These are phyloP conservation scores for Drosophila busckii DNA, from an alignment of 1,140 invertebrate species.

Conservation along the genomic window DNA sequence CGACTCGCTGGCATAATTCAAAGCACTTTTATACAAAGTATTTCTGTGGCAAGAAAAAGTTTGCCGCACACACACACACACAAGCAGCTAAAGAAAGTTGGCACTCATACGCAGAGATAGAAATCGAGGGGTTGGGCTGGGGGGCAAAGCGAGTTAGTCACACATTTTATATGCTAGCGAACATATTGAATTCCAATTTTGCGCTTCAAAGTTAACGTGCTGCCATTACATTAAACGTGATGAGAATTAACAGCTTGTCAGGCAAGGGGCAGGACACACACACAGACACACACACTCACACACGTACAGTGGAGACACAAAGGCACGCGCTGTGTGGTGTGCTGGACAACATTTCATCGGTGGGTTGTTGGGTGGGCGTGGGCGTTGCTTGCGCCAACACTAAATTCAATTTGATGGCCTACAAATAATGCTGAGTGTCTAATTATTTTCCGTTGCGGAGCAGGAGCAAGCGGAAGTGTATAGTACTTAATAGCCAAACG, in stretches of 20 bases:
- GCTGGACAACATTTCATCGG: constrained; percentile 14
- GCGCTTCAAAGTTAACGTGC: constrained; percentile 71
- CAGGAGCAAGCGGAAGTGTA: not conserved
- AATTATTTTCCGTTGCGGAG: constrained; percentile 59
- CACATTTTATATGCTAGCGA: constrained; percentile 57
- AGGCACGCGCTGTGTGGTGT: constrained; percentile 7
- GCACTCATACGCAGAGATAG: not conserved
- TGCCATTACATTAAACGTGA: constrained; percentile 74
- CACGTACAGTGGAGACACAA: constrained; percentile 10
- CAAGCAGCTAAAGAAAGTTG: not conserved
- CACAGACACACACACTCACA: constrained; percentile 1
- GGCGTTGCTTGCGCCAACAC: constrained; percentile 50
- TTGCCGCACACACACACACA: constrained; percentile 27
- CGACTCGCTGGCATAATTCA: constrained; percentile 46
- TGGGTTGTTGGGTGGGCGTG: too few species aligned
- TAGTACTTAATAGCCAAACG: constrained; percentile 9
- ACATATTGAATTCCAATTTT: constrained; percentile 76
- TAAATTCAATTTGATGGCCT: constrained; percentile 75
- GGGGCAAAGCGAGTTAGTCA: constrained; percentile 14
- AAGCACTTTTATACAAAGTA: constrained; percentile 35
- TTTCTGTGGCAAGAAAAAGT: constrained; percentile 34
- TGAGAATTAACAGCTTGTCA: constrained; percentile 69
- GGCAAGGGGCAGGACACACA: constrained; percentile 2
- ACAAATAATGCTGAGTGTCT: constrained; percentile 73
- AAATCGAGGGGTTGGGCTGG: not conserved